These are phyloP conservation scores for Balaenoptera acutorostrata DNA, from an alignment of 2,113 vertebrate species.

Conservation along the genomic window DNA sequence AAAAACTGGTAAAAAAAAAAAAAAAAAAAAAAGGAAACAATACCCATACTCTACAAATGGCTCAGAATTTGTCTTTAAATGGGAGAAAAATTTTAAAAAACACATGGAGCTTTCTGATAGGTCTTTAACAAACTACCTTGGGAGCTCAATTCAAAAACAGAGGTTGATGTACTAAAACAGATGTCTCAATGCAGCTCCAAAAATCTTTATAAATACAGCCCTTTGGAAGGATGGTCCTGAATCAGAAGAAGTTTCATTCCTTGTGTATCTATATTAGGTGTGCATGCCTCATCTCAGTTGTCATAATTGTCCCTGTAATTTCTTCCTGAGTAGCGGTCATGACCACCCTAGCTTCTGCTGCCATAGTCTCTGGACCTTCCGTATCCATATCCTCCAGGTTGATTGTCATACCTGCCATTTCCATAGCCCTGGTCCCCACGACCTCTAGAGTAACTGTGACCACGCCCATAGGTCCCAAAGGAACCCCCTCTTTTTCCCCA, in stretches of 20 bases:
- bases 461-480: constrained; percentile 81
- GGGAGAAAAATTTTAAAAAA: not conserved
- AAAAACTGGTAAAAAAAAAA: not conserved
- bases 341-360: constrained; percentile 74
- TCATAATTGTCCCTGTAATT: constrained; percentile 74
- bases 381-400: constrained; percentile 67
- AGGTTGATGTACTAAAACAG: constrained; percentile 51
- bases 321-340: constrained; percentile 67
- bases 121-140: constrained; percentile 53
- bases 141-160: constrained; percentile 63
- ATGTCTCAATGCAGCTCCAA: constrained; percentile 66
- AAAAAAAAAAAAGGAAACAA: not conserved
- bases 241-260: constrained; percentile 70
- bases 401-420: constrained; percentile 77
- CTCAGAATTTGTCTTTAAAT: constrained; percentile 41
- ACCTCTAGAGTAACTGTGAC: constrained; percentile 80
- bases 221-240: constrained; percentile 68
- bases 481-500: constrained; percentile 76
- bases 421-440: constrained; percentile 78
- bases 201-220: constrained; percentile 69
- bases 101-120: constrained; percentile 46
- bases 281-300: constrained; percentile 56
- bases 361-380: constrained; percentile 75
- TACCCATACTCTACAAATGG: not conserved
- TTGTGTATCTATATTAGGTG: constrained; percentile 57